phyloP scores from a whole-genome alignment of 2,888 invertebrate genomes.

The Elysia crispata region DNA sequence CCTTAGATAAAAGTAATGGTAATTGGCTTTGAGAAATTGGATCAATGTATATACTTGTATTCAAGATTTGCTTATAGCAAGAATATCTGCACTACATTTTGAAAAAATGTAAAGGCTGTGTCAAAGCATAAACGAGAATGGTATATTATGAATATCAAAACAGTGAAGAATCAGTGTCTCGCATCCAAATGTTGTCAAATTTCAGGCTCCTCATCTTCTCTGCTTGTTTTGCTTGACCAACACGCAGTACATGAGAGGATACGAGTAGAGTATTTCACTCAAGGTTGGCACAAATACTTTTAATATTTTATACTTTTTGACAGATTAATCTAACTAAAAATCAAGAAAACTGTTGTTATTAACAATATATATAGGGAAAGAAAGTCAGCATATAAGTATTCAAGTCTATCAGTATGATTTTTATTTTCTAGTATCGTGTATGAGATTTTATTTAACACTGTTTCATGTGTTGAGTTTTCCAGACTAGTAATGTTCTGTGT shows the following conservation, averaged over 20 bases:
- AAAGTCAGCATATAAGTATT: neutral
- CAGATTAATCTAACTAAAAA: neutral
- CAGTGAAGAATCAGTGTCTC: too few species aligned
- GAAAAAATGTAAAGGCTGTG: too few species aligned
- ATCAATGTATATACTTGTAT: neutral
- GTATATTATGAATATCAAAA: too few species aligned
- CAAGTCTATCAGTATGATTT: neutral
- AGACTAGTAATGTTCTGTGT: too few species aligned
- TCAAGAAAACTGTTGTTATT: too few species aligned
- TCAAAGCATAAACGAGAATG: too few species aligned
- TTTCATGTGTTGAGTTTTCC: too few species aligned
- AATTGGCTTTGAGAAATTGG: too few species aligned
- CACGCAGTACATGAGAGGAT: slow-evolving; percentile 93
- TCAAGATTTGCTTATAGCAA: neutral
- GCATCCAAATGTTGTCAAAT: too few species aligned
- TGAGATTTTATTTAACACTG: neutral
- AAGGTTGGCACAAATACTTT: slow-evolving; percentile 59
- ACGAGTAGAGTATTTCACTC: slow-evolving; percentile 84
- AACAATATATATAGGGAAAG: too few species aligned
- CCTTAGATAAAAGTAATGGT: too few species aligned
- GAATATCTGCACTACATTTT: neutral
- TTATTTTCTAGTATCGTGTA: neutral
- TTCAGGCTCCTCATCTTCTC: neutral
- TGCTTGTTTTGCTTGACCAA: slow-evolving; percentile 83
- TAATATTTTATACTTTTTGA: neutral